Base-by-base conservation (phyloP, 2,113 vertebrate genomes). In the Notothenia rossii region DNA sequence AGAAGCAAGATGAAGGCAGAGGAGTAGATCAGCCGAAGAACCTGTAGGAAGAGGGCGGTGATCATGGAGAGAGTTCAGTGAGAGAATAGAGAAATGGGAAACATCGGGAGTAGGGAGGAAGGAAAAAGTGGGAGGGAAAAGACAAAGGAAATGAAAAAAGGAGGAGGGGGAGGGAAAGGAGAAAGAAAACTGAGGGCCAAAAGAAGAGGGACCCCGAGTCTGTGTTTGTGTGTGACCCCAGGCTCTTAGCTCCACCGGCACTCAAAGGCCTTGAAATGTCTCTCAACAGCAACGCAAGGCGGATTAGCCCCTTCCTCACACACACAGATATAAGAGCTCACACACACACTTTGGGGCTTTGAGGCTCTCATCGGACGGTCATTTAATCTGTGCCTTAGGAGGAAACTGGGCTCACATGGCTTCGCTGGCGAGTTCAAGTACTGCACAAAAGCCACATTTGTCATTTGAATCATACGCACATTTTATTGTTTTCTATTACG, bases 221-320 rank as follows among this genome's bases (percentile, higher is more conserved):
- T 65, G 69, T 59, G 62, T 79, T 33, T 50, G 80, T 72, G 85
- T 45, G 67, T 22, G 87, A 85, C 84, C 84, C 74, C 66, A 74
- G 81, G 63, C 77, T 83, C 46, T 29, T 17, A 14, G 77, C 53
- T 77, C 67, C 61, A 29, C 49, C 85, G 81, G 75, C 68, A 55
- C 69, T 61, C 69, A 75, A 82, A 91, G 84, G 85, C 78, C 84
- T 88, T 88, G 78, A 86, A 80, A 87, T 75, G 88, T 86, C 63
- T 77, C 77, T 77, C 74, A 83, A 84, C 87, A 40, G 76, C 75
- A 86, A 77, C 79, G 86, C 84, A 86, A 77, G 88, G 59, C 53
- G 10, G 87, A 88, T 90, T 90, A 90, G 13, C 49, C 7, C 65
- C 83, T 70, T 29, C 60, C 71, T 46, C 75, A 51, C 60, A 33